These are phyloP conservation scores for Sinocyclocheilus maitianheensis DNA, from an alignment of 2,113 vertebrate species.

Conservation along the genomic window DNA sequence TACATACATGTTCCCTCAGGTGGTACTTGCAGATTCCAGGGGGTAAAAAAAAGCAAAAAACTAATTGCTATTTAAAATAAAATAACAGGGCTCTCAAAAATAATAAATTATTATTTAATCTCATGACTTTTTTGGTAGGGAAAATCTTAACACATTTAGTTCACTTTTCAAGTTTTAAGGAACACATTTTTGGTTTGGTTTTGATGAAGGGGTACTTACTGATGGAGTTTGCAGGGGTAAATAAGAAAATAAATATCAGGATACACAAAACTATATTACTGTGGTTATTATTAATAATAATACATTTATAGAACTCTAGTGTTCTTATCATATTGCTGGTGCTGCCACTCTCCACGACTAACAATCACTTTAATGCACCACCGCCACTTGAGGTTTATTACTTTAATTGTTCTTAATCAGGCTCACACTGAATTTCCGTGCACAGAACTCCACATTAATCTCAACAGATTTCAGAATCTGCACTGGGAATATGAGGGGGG, in stretches of 20 bases:
- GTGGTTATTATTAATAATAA: not conserved
- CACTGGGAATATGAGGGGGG: not conserved
- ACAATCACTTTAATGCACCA: not conserved
- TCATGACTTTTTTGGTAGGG: not conserved
- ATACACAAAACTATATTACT: not conserved
- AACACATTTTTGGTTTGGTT: not conserved
- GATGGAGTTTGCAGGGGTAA: not conserved
- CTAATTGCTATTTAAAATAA: not conserved
- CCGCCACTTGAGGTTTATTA: not conserved
- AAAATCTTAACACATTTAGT: not conserved
- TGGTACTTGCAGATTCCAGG: not conserved
- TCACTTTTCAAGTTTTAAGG: not conserved
- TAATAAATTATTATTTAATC: not conserved
- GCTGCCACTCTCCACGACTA: not conserved
- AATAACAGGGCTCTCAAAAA: too few relatives aligned
- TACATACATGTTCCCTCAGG: not conserved
- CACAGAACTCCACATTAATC: not conserved
- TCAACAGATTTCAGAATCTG: not conserved
- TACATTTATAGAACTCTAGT: not conserved
- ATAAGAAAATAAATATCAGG: too few relatives aligned
- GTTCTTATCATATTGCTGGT: not conserved
- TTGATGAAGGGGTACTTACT: not conserved
- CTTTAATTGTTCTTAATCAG: constrained; percentile 20
- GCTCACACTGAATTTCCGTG: not conserved
- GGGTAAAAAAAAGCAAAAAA: not conserved